Base-by-base conservation (phyloP, 2,797 vertebrate genomes). In the Dromococcyx pavoninus region DNA sequence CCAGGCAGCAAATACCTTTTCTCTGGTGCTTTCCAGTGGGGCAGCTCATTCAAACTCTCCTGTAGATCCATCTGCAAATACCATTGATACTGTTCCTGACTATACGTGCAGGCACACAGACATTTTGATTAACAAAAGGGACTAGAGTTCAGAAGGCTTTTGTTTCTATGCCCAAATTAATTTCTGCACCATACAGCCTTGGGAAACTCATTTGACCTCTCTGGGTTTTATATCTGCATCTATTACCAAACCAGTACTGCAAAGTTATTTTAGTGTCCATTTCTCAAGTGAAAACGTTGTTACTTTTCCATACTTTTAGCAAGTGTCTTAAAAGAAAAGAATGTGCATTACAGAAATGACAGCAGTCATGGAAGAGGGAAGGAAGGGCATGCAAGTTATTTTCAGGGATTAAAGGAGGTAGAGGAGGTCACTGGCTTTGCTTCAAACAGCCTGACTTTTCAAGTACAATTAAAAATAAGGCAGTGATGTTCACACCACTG, bases 361-460 rank as follows among this genome's bases (percentile, higher is more conserved):
- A 41, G 70, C 35, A 72, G 84, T 87, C 84, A 93, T n/a, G 67
- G 77, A 92, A 95, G 74, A 92, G 28, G 50, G 86, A 93, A 88
- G 69, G 43, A 72, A 80, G 67, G 86, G 73, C 53, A 88, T 65
- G 67, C 3, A 7, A 91, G 50, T 90, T 73, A 66, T 60, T 94
- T 91, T 80, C 88, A 33, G n/a, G 88, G 89, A 95, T 94, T 95
- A 95, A 74, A 88, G 84, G 54, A 89, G 25, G 80, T 48, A 95
- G 84, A 91, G 75, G 75, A 93, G 61, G 76, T 95, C 92, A 94
- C 32, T 67, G 43, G 65, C 33, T 94, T 94, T 91, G 39, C 76
- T 88, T 85, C 35, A 83, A 90, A 91, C 32, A 80, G 67, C 10
- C 53, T 86, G 76, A 94, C 88, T 91, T 93, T 78, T 92, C 82